Percentiles rank a stretch among this genome's conserved stretches.
phyloP scores from a whole-genome alignment of 2,113 vertebrate species.

The Epinephelus fuscoguttatus region DNA sequence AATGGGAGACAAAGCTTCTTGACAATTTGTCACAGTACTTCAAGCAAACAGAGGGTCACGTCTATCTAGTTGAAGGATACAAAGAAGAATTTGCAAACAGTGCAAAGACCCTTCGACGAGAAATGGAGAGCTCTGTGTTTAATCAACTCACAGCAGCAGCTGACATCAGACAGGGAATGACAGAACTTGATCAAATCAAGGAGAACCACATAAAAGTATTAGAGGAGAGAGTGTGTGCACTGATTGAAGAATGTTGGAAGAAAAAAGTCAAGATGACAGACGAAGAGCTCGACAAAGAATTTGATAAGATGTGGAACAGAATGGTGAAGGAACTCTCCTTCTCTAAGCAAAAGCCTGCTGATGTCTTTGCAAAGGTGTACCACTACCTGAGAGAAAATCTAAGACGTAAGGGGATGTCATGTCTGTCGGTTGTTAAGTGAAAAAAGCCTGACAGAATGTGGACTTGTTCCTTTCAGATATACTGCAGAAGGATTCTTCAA shows the following conservation, averaged over 20 bases:
- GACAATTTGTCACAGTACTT: conserved; percentile 66
- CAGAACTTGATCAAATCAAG: no score
- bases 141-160: conserved; percentile 49
- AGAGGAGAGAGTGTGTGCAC: conserved; percentile 10
- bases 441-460: rapidly evolving
- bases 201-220: conserved; percentile 38
- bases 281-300: no score
- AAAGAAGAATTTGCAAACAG: conserved; percentile 72
- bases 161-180: conserved; percentile 51
- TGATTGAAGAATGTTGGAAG: conserved; percentile 37
- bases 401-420: no score
- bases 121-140: conserved; percentile 10
- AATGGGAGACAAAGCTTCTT: conserved; percentile 55
- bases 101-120: conserved; percentile 42
- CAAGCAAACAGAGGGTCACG: conserved; percentile 55
- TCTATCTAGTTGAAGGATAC: no score
- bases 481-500: no score
- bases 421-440: neutral
- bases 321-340: no score
- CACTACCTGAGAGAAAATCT: conserved; percentile 37
- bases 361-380: neutral
- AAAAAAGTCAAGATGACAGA: no score
- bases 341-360: no score
- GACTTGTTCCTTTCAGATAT: neutral
- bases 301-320: no score